Base-by-base conservation (phyloP, 2,797 vertebrate species). In the Fistularia commersonii region DNA sequence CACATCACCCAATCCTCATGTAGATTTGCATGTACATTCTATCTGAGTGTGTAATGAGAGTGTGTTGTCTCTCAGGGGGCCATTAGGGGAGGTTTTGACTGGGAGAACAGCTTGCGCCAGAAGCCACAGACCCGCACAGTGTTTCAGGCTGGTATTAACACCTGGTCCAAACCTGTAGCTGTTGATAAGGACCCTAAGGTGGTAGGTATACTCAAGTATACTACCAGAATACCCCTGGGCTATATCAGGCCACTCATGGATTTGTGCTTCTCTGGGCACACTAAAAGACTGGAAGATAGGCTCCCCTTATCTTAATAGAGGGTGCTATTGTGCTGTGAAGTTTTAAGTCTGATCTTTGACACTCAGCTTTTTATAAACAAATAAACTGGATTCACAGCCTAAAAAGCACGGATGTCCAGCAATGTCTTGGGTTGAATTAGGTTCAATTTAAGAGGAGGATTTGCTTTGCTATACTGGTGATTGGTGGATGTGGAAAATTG, bases 81-180 rank as follows among this genome's bases (percentile, higher is more conserved):
- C 66, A 32, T 34, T 86, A 88, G 89, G 79, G 88, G 89, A 32
- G 23, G 69, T 75, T 84, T 11, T 69, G 87, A 80, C 72, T 85
- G 88, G 87, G 86, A 88, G 57, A 85, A 63, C 80, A 89, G 84
- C 69, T 87, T 91, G 62, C 86, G 90, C 35, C 84, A 87, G 85
- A 90, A 80, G 70, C 89, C 88, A 45, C 81, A 62, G 48, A 70
- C 81, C 61, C 89, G 90, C 36, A 75, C 81, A 53, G 44, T 91
- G 64, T 92, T 88, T 87, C 90, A 92, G 87, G 89, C 89, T 58
- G 89, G 84, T 67, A 64, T 48, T 48, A 72, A 54, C 55, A 68
- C 69, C 76, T 81, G 85, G 86, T 67, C 52, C 69, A 74, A 79
- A 59, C 76, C 77, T 48, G 2, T 55, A 50, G 64, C 7, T 66